Percentiles rank a stretch among this genome's conserved stretches.
These are phyloP conservation scores for Kradibia gibbosae DNA, from an alignment of 1,140 invertebrate genomes.

Conservation along the genomic window DNA sequence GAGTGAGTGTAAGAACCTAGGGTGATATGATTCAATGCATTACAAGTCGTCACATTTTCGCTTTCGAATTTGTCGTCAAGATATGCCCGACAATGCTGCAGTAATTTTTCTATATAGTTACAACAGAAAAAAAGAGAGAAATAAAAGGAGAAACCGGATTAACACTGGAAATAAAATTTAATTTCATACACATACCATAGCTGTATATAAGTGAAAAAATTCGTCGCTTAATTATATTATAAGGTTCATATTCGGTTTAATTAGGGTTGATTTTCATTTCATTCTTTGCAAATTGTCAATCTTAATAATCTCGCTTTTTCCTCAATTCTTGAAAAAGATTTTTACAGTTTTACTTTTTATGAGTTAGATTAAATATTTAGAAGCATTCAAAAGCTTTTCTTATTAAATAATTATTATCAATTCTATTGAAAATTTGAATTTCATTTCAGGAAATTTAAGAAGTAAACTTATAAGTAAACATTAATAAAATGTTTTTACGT, in stretches of 20 bases:
- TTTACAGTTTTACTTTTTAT: too few relatives aligned
- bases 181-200: too few relatives aligned
- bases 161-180: neutral
- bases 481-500: too few relatives aligned
- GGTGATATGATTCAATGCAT: neutral
- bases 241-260: neutral
- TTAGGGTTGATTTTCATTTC: neutral
- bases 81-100: neutral
- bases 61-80: conserved; percentile 36
- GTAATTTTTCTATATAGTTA: neutral
- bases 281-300: neutral
- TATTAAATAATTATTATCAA: too few relatives aligned
- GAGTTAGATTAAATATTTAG: too few relatives aligned
- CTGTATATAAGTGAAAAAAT: neutral
- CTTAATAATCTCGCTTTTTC: neutral
- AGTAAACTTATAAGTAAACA: too few relatives aligned
- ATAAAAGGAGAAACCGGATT: too few relatives aligned
- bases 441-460: too few relatives aligned
- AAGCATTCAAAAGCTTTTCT: too few relatives aligned
- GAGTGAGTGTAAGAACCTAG: neutral
- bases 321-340: too few relatives aligned
- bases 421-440: too few relatives aligned
- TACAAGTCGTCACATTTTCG: conserved; percentile 35
- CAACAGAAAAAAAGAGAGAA: neutral
- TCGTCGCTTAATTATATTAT: neutral